phyloP scores from a whole-genome alignment of 2,888 invertebrate genomes.

The Andrena bicolor region DNA sequence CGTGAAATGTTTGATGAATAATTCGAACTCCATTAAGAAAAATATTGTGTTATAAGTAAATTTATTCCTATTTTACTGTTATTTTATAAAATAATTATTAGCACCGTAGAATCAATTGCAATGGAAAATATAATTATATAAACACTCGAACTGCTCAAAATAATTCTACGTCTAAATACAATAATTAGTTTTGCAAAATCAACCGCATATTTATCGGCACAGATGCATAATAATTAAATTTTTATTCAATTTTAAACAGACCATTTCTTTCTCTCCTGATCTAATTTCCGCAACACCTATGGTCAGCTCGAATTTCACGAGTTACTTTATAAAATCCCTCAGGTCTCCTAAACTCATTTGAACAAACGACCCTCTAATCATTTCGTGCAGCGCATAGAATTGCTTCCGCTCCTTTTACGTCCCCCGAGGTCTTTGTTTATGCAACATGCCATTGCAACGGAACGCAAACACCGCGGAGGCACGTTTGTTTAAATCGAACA shows the following conservation, averaged over 20 bases:
- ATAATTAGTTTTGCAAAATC: no score
- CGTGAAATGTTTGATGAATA: not conserved
- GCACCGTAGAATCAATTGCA: not conserved
- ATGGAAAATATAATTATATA: not conserved
- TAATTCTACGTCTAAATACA: not conserved
- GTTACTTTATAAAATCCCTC: not conserved
- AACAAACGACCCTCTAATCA: constrained; percentile 11
- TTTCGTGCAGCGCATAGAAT: not conserved
- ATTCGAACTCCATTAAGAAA: not conserved
- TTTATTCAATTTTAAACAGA: not conserved
- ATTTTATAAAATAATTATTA: not conserved
- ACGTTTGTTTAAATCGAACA: constrained; percentile 7
- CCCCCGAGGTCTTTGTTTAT: not conserved
- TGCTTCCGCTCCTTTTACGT: constrained; percentile 7
- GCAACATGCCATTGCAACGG: not conserved
- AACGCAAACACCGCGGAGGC: not conserved
- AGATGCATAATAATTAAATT: not conserved
- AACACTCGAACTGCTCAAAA: not conserved
- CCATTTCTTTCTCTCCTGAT: not conserved
- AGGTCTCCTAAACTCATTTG: not conserved
- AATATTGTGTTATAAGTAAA: not conserved
- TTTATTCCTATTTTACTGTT: not conserved
- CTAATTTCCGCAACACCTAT: not conserved
- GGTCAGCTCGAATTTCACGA: not conserved
- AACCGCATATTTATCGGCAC: no score